A percentile compares a stretch with the other conserved stretches of the same genome.
These are phyloP conservation scores for Trachurus trachurus DNA, from an alignment of 2,797 vertebrate genomes.

Conservation along the genomic window DNA sequence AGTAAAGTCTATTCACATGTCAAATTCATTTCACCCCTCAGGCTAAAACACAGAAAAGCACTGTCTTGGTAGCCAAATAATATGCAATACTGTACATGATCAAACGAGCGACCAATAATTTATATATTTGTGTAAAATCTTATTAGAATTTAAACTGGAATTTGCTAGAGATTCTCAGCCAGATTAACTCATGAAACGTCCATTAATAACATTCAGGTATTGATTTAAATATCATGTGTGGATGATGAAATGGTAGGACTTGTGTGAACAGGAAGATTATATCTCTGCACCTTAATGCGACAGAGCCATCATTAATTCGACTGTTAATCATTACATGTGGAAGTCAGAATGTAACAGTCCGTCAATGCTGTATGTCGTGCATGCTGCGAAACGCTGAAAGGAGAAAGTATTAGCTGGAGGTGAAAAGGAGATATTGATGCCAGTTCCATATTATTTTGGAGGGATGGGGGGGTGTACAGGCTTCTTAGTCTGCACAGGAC, in stretches of 20 bases:
- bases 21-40: background rate
- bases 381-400: background rate
- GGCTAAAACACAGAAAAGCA: background rate
- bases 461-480: background rate
- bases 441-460: slow-evolving; percentile 5
- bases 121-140: too few species aligned
- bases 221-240: background rate
- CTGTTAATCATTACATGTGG: too few species aligned
- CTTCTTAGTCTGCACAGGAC: slow-evolving; percentile 24
- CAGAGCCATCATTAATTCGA: too few species aligned
- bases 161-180: background rate
- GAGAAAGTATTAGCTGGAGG: background rate
- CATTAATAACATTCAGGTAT: background rate
- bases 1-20: background rate
- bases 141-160: background rate
- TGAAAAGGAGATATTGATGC: background rate
- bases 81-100: too few species aligned
- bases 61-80: too few species aligned
- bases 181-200: background rate
- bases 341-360: too few species aligned
- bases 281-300: too few species aligned
- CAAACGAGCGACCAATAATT: too few species aligned
- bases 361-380: background rate
- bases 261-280: too few species aligned
- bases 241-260: too few species aligned